Evolutionary conservation across 2,888 invertebrate species (phyloP).

Genomic region (Watsonalla binaria): DNA sequence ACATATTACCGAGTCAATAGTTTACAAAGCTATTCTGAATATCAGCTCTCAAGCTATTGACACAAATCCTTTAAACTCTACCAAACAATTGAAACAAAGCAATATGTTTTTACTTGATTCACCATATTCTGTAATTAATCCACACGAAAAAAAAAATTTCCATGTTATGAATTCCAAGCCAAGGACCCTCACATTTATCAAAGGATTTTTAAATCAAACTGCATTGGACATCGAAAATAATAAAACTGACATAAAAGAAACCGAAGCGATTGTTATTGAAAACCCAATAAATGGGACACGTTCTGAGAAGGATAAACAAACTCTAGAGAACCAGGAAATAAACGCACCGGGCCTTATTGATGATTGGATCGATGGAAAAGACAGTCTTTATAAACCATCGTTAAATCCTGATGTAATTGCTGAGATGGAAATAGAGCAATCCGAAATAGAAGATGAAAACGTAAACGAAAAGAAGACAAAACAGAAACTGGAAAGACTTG

Average conservation of each 20-base stretch:
- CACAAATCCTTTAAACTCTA: constrained; percentile 7
- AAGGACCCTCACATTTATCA: constrained; percentile 16
- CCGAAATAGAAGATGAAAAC: constrained; percentile 52
- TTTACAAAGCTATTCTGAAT: constrained; percentile 54
- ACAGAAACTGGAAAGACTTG: constrained; percentile 57
- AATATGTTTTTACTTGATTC: constrained; percentile 20
- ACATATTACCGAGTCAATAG: constrained; percentile 21
- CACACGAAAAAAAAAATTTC: constrained; percentile 37
- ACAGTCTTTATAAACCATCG: constrained; percentile 41
- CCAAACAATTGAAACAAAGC: constrained; percentile 9
- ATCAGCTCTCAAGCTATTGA: constrained; percentile 25
- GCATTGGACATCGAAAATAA: constrained; percentile 53
- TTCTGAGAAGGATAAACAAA: constrained; percentile 34
- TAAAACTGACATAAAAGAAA: constrained; percentile 33
- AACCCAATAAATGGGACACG: constrained; percentile 51
- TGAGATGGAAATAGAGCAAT: constrained; percentile 64
- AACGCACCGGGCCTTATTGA: constrained; percentile 50
- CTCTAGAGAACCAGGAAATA: constrained; percentile 47
- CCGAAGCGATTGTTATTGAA: constrained; percentile 50
- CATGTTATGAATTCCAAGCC: constrained; percentile 38
- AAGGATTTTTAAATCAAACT: constrained; percentile 69
- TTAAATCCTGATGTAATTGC: constrained; percentile 56
- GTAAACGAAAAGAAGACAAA: constrained; percentile 55
- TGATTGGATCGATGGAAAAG: constrained; percentile 57
- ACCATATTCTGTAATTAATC: constrained; percentile 55